Evolutionary conservation across 2,888 invertebrate genomes (phyloP), one percentile per base, ranked within the genome.

Genomic region (Periphyllus acericola): DNA sequence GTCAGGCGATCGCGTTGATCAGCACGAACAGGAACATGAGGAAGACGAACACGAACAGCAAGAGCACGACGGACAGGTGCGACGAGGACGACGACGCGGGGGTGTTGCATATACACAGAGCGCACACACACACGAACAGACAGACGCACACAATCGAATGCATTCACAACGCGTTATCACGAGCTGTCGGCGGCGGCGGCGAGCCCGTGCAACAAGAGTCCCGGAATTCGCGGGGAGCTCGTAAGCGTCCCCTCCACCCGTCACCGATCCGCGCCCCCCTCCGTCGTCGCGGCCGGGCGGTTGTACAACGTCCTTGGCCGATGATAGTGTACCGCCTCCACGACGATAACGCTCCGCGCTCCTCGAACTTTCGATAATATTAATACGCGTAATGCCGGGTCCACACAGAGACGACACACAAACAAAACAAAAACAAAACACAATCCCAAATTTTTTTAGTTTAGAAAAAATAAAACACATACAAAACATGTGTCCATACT

Each of bases 41-140:
- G 8, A 29, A 71, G 0, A 60, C 60, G 60, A 68, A 68, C 4
- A 68, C 25, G 11, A 68, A 68, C 68, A 68, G 29, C n/a, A 71
- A 29, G 17, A 29, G 14, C 29, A 71, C 32, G 32, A 29, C 29
- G 29, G 71, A 71, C 71, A 71, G 71, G 71, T 71, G 71, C 71
- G 71, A 71, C 29, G 71, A 32, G 29, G 71, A 71, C 71, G 71
- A 71, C 29, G 71, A 71, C 71, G 71, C 71, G 71, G 71, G 71
- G 71, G 71, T 71, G 71, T 71, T 29, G 29, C 4, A 71, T 60
- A 60, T 60, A 60, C 60, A 60, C 21, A 60, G 60, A 21, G 60
- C 25, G 60, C 60, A 60, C 60, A 25, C 60, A 25, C 60, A 60
- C 21, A 60, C 60, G 5, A 60, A 60, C 60, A 60, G 5, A 60